These are phyloP conservation scores for Aproaerema taeniolella DNA, from an alignment of 2,888 invertebrate species.

Conservation along the genomic window DNA sequence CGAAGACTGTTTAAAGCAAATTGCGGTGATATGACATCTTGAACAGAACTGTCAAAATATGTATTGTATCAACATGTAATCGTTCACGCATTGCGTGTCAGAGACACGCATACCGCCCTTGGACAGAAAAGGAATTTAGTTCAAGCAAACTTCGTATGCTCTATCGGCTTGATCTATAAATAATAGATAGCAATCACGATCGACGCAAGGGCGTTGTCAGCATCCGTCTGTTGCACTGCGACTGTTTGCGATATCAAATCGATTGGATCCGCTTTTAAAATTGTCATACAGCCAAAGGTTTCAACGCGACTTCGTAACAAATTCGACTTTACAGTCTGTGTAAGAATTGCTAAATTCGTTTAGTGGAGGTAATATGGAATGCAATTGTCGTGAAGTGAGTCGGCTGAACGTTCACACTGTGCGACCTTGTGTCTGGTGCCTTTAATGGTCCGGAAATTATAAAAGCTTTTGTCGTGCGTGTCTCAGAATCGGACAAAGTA, in stretches of 20 bases:
- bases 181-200: conserved; percentile 19
- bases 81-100: conserved; percentile 7
- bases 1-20: no score
- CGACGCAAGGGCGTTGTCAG: conserved; percentile 62
- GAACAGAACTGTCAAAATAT: no score
- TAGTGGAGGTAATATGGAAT: conserved; percentile 48
- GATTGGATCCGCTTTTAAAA: conserved; percentile 67
- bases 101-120: conserved; percentile 4
- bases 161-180: conserved; percentile 4
- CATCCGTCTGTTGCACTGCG: conserved; percentile 50
- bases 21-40: no score
- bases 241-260: conserved; percentile 49
- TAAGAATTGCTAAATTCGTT: conserved; percentile 49
- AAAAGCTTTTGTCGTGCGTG: conserved; percentile 47
- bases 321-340: conserved; percentile 11
- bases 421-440: conserved; percentile 57
- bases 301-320: conserved; percentile 26
- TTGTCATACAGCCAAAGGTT: conserved; percentile 43
- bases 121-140: conserved; percentile 12
- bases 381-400: conserved; percentile 55
- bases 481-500: conserved; percentile 37
- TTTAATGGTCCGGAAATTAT: conserved; percentile 68
- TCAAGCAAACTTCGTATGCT: conserved; percentile 7
- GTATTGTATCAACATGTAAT: no score
- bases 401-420: conserved; percentile 45